These are phyloP conservation scores for Bubo bubo DNA, from an alignment of 2,113 vertebrate species.

Conservation along the genomic window DNA sequence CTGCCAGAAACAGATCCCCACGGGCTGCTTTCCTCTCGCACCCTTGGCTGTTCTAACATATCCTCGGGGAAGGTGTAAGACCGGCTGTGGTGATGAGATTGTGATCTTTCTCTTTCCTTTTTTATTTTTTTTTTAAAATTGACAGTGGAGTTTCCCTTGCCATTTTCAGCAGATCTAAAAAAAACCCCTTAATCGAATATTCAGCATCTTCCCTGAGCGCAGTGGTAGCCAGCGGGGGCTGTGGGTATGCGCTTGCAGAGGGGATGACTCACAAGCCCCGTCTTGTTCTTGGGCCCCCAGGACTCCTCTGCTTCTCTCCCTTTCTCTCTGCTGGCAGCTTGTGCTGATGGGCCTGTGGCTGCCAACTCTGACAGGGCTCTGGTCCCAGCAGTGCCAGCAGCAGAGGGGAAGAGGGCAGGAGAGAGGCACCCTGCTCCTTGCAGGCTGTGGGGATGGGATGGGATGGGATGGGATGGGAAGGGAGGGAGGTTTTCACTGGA, in stretches of 20 bases:
- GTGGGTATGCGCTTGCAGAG: neutral
- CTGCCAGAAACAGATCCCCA: neutral
- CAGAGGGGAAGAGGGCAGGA: neutral
- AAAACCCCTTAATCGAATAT: neutral
- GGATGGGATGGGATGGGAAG: neutral
- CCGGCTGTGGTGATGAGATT: neutral
- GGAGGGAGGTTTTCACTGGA: neutral
- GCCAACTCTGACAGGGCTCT: rapidly evolving
- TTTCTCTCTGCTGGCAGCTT: neutral
- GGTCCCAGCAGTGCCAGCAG: rapidly evolving
- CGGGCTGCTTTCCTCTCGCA: constrained; percentile 1
- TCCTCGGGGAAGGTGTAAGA: constrained; percentile 24
- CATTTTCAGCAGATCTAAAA: constrained; percentile 34
- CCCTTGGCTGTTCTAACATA: constrained; percentile 17
- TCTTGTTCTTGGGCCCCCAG: neutral
- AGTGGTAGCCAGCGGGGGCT: neutral
- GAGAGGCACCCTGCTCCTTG: neutral
- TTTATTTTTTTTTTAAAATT: neutral
- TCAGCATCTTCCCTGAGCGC: neutral
- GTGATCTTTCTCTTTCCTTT: neutral
- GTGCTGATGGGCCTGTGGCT: neutral
- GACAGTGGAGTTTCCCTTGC: constrained; percentile 49
- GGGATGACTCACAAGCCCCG: neutral
- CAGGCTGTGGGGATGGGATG: neutral
- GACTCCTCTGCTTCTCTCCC: constrained; percentile 1